Evolutionary conservation across 2,113 vertebrate genomes (phyloP), one percentile per base, ranked within the genome.

Genomic region (Gallinago media): DNA sequence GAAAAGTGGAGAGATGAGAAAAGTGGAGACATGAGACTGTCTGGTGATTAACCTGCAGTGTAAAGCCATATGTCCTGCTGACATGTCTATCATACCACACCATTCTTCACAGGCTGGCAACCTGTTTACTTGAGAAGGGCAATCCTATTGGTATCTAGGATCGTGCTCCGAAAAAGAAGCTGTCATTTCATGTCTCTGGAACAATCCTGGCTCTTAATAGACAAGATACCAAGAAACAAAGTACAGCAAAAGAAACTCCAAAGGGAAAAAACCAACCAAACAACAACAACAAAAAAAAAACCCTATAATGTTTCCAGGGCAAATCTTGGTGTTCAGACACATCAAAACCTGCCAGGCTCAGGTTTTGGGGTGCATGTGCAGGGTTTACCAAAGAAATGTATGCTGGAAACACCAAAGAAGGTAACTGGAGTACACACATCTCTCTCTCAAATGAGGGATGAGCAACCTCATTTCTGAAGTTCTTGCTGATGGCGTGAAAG

Each of bases 141-240:
- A 86, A 84, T 87, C 85, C 96, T 95, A 46, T 36, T 73, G 89
- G 73, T 52, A 91, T 31, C 96, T 89, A 90, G 86, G 74, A 87
- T 59, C 12, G 0, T 16, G 68, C 82, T 96, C 74, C 7, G 9
- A 96, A 94, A 92, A 92, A 84, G 20, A 19, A 96, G 68, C 84
- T 97, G 82, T 92, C 91, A 83, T 96, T 94, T 92, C 54, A 29
- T 17, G 75, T 72, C 89, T 94, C 85, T 93, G 82, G 95, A 97
- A 96, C 72, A 59, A 91, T 54, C 93, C 93, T 92, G 92, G 87
- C 74, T 92, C 73, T 92, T 92, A 80, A 87, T 25, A 61, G 81
- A 94, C 82, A 94, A 96, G 92, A 94, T 11, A 12, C 44, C 85
- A 94, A 96, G 86, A 96, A 97, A 95, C n/a, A 91, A 83, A 70